Evolutionary conservation across 2,888 invertebrate species (phyloP).

Genomic region (Strigamia transsilvanica): DNA sequence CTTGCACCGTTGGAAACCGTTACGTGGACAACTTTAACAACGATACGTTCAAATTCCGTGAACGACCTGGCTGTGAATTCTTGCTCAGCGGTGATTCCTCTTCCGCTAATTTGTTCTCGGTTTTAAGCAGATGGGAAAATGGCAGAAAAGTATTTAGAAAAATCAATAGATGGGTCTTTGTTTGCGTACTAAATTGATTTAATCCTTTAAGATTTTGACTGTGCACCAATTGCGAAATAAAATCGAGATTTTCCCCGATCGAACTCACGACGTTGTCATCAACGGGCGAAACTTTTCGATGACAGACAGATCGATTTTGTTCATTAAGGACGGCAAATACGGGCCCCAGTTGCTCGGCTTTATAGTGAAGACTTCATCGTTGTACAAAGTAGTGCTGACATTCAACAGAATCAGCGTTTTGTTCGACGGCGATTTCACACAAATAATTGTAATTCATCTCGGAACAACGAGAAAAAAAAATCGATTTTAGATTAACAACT

Average conservation of each 20-base stretch:
- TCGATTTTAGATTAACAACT: background rate
- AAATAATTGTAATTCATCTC: background rate
- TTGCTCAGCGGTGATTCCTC: background rate
- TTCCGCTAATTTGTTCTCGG: background rate
- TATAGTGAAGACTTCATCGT: background rate
- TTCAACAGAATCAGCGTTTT: background rate
- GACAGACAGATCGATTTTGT: background rate
- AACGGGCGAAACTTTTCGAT: background rate
- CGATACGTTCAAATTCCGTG: background rate
- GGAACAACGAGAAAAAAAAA: background rate
- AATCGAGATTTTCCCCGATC: background rate
- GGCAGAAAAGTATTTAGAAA: background rate
- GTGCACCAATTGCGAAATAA: background rate
- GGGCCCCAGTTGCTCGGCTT: background rate
- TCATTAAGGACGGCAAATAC: background rate
- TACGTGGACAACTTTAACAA: constrained; percentile 21
- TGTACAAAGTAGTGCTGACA: background rate
- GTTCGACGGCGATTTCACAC: background rate
- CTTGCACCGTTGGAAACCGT: background rate
- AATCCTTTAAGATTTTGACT: background rate
- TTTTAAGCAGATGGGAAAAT: background rate
- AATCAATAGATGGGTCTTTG: background rate
- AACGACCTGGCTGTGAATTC: background rate
- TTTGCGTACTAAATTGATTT: background rate
- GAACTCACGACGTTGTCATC: background rate